Evolutionary conservation across 2,888 invertebrate species (phyloP), one percentile per base, ranked within the genome.

Genomic region (Noctua janthina): DNA sequence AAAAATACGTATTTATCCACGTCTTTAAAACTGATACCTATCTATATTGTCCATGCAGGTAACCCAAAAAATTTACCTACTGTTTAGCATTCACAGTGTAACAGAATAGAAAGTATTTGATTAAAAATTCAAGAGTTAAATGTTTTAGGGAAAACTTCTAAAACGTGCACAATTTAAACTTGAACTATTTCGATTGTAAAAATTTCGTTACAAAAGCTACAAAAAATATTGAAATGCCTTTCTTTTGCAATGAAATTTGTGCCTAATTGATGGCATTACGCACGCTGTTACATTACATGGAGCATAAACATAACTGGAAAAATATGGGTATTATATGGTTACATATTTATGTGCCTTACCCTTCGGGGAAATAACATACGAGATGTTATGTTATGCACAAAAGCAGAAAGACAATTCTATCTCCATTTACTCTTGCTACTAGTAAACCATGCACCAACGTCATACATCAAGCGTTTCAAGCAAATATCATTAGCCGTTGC

Each of bases 401-500:
- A 43, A 54, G 11, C 23, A 51, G 17, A 10, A 75, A 10, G 4
- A 78, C 23, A 67, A 29, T n/a, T 73, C 20, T 54, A 62, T 64
- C 39, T 43, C 43, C 39, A 72, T 74, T 75, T 23, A 13, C 35
- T 59, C 43, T 39, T 13, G 15, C 56, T 29, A 29, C 13, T n/a
- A 73, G 29, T 29, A 54, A 49, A n/a, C 67, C 72, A 69, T 68
- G 70, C 73, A 73, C 56, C 35, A 62, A 59, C 77, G 76, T 69
- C 79, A 88, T 87, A 84, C 85, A 90, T 87, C 87, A 90, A 80
- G 49, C 74, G 76, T 81, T 85, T 77, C 78, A 85, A 88, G 81
- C 81, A 81, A 87, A 90, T 82, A 87, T 89, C 89, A 90, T 90
- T 90, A 89, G 79, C 83, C 80, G 85, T 79, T 82, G 56, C 80